Percentiles rank a stretch among this genome's conserved stretches.
phyloP scores from a whole-genome alignment of 2,888 invertebrate species.

The Nemoura dubitans region DNA sequence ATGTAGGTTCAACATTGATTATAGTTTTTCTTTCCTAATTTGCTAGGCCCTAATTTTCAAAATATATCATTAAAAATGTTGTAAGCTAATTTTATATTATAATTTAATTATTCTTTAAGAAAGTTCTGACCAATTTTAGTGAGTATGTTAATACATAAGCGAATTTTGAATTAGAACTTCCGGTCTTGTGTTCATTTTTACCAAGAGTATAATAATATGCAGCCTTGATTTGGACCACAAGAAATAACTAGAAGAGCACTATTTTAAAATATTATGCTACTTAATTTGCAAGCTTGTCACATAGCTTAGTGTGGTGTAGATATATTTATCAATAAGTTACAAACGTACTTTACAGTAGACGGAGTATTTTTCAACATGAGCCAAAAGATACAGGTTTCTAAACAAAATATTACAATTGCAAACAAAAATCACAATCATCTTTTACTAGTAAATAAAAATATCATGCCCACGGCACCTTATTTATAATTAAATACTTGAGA shows the following conservation, averaged over 20 bases:
- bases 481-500: no score
- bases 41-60: not conserved
- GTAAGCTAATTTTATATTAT: not conserved
- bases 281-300: not conserved
- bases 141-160: not conserved
- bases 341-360: not conserved
- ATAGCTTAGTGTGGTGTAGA: not conserved
- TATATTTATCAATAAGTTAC: not conserved
- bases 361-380: constrained; percentile 5
- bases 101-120: not conserved
- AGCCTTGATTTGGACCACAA: not conserved
- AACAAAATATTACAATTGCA: no score
- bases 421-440: no score
- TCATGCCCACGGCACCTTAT: no score
- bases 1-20: not conserved
- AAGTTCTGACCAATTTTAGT: not conserved
- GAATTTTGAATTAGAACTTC: not conserved
- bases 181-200: not conserved
- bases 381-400: not conserved
- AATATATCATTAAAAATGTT: constrained; percentile 1
- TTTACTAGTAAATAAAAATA: no score
- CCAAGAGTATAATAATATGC: not conserved
- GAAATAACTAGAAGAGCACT: not conserved
- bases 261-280: not conserved
- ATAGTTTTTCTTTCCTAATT: not conserved